Evolutionary conservation across 2,888 invertebrate genomes (phyloP), one percentile per base, ranked within the genome.

Genomic region (Alloplasta piceator): DNA sequence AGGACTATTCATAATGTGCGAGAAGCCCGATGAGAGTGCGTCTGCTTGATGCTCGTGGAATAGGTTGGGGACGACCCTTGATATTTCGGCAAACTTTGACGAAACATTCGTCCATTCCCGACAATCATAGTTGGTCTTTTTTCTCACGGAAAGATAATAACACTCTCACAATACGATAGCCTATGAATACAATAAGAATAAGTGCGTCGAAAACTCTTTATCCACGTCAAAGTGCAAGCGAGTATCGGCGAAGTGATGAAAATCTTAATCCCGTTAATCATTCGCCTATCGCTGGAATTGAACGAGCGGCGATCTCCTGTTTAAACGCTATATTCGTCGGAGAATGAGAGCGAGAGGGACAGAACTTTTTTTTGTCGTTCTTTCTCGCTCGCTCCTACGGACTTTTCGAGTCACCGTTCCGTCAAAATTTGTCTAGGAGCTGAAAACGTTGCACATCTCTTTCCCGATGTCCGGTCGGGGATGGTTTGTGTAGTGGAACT

Each of bases 41-140:
- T 60, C 16, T 26, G 55, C 43, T 38, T 14, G 36, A 52, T 7
- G 52, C 66, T 36, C 71, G 43, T 66, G 58, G 75, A 63, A 72
- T 58, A 58, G 55, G 74, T 46, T 38, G 72, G 67, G 14, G 75
- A 74, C 50, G 61, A 60, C 43, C 64, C 38, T 58, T 84, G 89
- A 90, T 90, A 90, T 90, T 90, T 90, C 87, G 86, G 87, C 89
- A 88, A 90, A 90, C 90, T 90, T 89, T 90, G 85, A 80, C 85
- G 39, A 56, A 86, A 88, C 86, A 87, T 89, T 87, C 86, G 85
- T 70, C 81, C 66, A 81, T 81, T 84, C 26, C 26, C 26, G 26
- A 26, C 26, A 26, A 26, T 26, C 26, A 26, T 26, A 26, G 26
- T 26, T 41, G 43, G 9, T 41, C 6, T 61, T 41, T 39, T 41